Percentiles rank a stretch among this genome's conserved stretches.
Conservation (phyloP, 1,140 invertebrate genomes). For the Macrobrachium rosenbergii region DNA sequence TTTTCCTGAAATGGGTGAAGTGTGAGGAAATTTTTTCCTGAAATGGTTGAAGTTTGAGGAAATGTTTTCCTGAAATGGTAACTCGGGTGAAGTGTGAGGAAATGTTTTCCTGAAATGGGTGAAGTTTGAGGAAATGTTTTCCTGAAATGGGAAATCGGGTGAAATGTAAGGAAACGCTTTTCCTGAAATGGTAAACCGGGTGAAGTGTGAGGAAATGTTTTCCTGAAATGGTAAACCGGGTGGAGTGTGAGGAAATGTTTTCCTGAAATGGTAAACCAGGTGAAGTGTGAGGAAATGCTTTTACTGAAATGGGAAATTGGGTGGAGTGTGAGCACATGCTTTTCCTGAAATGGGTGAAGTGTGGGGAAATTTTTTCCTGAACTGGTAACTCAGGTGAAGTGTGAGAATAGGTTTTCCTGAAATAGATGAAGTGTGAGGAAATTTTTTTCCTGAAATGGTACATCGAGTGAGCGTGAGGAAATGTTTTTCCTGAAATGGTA, state of each 20-base stretch:
- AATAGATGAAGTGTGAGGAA: slow-evolving; percentile 56
- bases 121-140: slow-evolving; percentile 69
- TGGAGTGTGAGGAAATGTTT: not conserved
- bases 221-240: slow-evolving; percentile 70
- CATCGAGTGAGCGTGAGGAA: too few species aligned
- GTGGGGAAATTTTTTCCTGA: too few species aligned
- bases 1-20: too few species aligned
- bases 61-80: too few species aligned
- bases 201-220: slow-evolving; percentile 69
- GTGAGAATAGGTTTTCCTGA: slow-evolving; percentile 73
- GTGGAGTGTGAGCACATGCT: too few species aligned
- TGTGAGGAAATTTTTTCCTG: not conserved
- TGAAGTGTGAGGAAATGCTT: slow-evolving; percentile 69
- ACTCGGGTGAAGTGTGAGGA: too few species aligned
- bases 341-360: not conserved
- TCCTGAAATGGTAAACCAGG: too few species aligned
- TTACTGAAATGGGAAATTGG: slow-evolving; percentile 72
- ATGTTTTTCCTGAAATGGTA: slow-evolving; percentile 75
- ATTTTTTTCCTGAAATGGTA: not conserved
- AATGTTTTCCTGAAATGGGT: too few species aligned
- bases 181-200: not conserved
- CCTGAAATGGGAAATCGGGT: slow-evolving; percentile 70
- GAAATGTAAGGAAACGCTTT: not conserved
- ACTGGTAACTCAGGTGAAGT: too few species aligned
- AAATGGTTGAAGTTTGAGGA: not conserved